These are phyloP conservation scores for Coptodon rendalli DNA, from an alignment of 2,113 vertebrate species.

Conservation along the genomic window DNA sequence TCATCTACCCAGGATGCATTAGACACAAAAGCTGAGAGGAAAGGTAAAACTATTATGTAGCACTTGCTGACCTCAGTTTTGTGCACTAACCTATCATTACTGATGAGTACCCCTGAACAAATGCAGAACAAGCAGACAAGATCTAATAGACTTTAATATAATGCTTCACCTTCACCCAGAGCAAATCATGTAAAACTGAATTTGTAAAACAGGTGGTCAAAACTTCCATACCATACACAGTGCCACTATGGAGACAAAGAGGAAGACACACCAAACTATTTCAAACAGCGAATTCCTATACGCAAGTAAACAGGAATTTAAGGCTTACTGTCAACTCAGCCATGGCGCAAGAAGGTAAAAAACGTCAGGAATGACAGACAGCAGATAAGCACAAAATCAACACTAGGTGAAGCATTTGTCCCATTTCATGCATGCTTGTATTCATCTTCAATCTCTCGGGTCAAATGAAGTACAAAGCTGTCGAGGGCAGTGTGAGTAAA, in stretches of 20 bases:
- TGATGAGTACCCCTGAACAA: neutral
- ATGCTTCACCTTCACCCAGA: neutral
- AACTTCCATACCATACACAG: neutral
- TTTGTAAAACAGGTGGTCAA: neutral
- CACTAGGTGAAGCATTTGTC: slow-evolving; percentile 1
- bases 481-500: neutral
- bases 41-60: neutral
- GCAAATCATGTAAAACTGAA: neutral
- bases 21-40: neutral
- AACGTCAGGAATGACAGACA: slow-evolving; percentile 24
- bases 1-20: neutral
- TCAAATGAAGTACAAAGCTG: neutral
- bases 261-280: neutral
- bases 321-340: neutral
- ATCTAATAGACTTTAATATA: neutral
- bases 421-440: neutral
- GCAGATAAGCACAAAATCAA: slow-evolving; percentile 32
- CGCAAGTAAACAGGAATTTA: neutral
- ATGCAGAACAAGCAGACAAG: neutral
- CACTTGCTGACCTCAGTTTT: neutral
- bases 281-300: neutral
- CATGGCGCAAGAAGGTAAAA: slow-evolving; percentile 2
- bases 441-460: neutral
- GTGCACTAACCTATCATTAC: neutral
- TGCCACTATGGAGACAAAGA: neutral